These are phyloP conservation scores for Poecilia latipinna DNA, from an alignment of 2,113 vertebrate genomes.

Conservation along the genomic window DNA sequence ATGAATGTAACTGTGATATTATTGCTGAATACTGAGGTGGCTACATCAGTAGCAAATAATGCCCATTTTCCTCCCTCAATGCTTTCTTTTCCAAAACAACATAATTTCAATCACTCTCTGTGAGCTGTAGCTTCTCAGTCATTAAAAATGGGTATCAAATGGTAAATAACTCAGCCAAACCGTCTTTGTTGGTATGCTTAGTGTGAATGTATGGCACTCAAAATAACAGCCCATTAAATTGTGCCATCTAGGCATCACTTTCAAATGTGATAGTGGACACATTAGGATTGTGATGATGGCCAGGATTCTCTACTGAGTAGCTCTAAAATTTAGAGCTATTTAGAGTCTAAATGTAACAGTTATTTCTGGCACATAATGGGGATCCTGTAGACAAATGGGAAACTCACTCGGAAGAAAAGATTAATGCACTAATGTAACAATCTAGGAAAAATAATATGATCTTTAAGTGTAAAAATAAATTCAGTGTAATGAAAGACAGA, in stretches of 20 bases:
- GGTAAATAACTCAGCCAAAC: neutral
- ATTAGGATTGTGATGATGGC: neutral
- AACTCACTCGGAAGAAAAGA: neutral
- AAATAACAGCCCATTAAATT: neutral
- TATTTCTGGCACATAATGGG: neutral
- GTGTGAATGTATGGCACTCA: neutral
- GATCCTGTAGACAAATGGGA: neutral
- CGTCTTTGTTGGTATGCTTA: neutral
- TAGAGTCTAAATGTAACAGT: neutral
- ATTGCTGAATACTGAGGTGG: neutral
- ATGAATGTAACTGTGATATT: neutral
- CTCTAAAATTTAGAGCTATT: neutral
- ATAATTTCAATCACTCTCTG: neutral
- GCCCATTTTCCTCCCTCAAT: neutral
- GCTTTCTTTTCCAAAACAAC: neutral
- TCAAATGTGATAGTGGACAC: neutral
- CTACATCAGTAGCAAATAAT: neutral
- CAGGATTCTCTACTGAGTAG: neutral
- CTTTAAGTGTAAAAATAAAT: constrained; percentile 41
- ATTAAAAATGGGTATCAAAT: neutral
- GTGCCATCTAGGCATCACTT: neutral
- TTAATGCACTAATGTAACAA: constrained; percentile 34
- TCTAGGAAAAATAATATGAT: constrained; percentile 39
- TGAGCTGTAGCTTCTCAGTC: neutral
- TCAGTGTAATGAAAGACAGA: constrained; percentile 46